A percentile compares a stretch with the other conserved stretches of the same genome.
phyloP scores from a whole-genome alignment of 2,797 vertebrate genomes.

The Monodelphis domestica region DNA sequence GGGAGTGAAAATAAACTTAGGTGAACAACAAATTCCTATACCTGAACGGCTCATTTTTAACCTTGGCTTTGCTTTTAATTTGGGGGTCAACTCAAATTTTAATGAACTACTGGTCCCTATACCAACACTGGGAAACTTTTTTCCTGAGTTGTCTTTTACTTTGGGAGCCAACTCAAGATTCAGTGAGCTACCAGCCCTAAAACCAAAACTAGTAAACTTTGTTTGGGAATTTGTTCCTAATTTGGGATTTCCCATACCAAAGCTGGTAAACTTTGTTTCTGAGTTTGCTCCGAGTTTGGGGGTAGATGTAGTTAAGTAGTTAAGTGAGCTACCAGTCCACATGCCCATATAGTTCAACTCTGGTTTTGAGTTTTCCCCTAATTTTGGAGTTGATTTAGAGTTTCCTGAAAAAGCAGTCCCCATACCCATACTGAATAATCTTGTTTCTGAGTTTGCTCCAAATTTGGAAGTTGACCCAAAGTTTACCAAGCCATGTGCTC shows the following conservation, averaged over 20 bases:
- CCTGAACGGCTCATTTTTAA: slow-evolving; percentile 48
- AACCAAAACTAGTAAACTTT: background rate
- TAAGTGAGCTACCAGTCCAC: background rate
- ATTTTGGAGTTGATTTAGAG: background rate
- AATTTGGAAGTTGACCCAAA: background rate
- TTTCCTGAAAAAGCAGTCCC: slow-evolving; percentile 59
- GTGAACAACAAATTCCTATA: slow-evolving; percentile 74
- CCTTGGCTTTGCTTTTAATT: slow-evolving; percentile 67
- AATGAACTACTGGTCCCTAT: slow-evolving; percentile 57
- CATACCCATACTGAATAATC: background rate
- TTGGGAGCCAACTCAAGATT: slow-evolving; percentile 71
- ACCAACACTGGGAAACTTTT: slow-evolving; percentile 36
- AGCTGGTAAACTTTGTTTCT: background rate
- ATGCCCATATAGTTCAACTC: background rate
- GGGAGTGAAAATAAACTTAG: background rate
- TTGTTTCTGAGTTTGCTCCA: background rate
- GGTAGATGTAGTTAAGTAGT: background rate
- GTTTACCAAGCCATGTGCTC: background rate
- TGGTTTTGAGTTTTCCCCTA: background rate
- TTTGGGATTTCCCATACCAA: background rate
- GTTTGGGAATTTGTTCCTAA: background rate
- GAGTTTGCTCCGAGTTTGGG: background rate
- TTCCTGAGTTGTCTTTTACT: slow-evolving; percentile 65
- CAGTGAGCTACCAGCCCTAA: slow-evolving; percentile 65
- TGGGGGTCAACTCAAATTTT: slow-evolving; percentile 63